phyloP scores from a whole-genome alignment of 2,797 vertebrate species.

The Scarus forsteni region DNA sequence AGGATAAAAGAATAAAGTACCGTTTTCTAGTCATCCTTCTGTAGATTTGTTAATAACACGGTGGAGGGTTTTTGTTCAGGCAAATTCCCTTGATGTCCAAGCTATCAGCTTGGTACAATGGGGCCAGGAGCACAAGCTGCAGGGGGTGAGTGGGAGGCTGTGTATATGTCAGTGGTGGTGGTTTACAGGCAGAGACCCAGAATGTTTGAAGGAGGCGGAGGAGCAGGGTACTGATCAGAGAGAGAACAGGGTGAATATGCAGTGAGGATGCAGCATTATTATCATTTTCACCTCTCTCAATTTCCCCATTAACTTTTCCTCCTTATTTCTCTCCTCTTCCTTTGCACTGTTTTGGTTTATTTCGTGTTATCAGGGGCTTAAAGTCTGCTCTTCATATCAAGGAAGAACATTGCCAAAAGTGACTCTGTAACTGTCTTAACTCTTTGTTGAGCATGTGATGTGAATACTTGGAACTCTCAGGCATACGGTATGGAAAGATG shows the following conservation, averaged over 20 bases:
- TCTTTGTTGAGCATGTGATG: conserved; percentile 2
- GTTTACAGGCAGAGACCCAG: conserved; percentile 66
- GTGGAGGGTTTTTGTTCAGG: conserved; percentile 76
- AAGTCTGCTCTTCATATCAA: background rate
- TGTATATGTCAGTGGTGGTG: conserved; percentile 22
- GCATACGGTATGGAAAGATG: conserved; percentile 12
- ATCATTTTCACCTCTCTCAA: conserved; percentile 14
- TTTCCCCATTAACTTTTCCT: conserved; percentile 1
- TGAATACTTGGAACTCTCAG: conserved; percentile 16
- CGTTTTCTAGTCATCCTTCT: conserved; percentile 41
- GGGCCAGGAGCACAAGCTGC: conserved; percentile 55
- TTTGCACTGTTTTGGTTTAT: background rate
- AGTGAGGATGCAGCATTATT: conserved; percentile 12
- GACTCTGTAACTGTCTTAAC: background rate
- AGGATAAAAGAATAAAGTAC: conserved; percentile 2
- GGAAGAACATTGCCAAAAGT: background rate
- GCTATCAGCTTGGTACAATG: conserved; percentile 72
- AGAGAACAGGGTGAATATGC: conserved; percentile 27
- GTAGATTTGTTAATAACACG: conserved; percentile 62
- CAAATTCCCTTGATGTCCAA: conserved; percentile 78
- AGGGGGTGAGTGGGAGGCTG: conserved; percentile 60
- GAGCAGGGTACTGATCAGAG: conserved; percentile 39
- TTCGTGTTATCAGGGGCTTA: background rate
- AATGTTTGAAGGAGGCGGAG: conserved; percentile 24
- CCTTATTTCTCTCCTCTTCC: background rate